phyloP scores from a whole-genome alignment of 2,113 vertebrate genomes.

The Eretmochelys imbricata region DNA sequence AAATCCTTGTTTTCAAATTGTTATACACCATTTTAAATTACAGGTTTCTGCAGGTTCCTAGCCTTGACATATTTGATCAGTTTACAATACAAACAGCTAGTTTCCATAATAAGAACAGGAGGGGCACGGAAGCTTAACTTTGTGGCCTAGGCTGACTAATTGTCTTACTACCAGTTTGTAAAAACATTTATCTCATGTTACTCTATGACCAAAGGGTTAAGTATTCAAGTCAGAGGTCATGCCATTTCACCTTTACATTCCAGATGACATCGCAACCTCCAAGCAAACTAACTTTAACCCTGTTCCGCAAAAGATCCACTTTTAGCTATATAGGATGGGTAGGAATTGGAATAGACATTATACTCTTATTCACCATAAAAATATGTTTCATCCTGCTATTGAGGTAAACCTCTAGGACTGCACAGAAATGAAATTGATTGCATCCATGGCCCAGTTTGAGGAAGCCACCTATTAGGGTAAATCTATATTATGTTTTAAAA shows the following conservation, averaged over 20 bases:
- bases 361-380: not conserved
- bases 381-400: not conserved
- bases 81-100: not conserved
- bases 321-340: slow-evolving; percentile 32
- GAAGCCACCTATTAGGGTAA: not conserved
- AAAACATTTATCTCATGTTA: not conserved
- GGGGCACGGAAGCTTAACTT: not conserved
- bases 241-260: slow-evolving; percentile 14
- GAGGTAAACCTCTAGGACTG: not conserved
- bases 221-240: slow-evolving; percentile 14
- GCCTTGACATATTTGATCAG: not conserved
- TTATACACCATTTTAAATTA: not conserved
- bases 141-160: not conserved
- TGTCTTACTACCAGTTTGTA: not conserved
- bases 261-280: slow-evolving; percentile 13
- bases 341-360: not conserved
- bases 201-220: not conserved
- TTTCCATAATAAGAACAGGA: not conserved
- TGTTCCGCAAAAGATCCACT: slow-evolving; percentile 22
- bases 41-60: not conserved
- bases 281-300: slow-evolving; percentile 51
- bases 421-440: not conserved
- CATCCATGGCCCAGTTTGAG: not conserved
- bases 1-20: not conserved
- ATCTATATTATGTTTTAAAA: not conserved